These are phyloP conservation scores for Nomia melanderi DNA, from an alignment of 1,140 invertebrate genomes.

Conservation along the genomic window DNA sequence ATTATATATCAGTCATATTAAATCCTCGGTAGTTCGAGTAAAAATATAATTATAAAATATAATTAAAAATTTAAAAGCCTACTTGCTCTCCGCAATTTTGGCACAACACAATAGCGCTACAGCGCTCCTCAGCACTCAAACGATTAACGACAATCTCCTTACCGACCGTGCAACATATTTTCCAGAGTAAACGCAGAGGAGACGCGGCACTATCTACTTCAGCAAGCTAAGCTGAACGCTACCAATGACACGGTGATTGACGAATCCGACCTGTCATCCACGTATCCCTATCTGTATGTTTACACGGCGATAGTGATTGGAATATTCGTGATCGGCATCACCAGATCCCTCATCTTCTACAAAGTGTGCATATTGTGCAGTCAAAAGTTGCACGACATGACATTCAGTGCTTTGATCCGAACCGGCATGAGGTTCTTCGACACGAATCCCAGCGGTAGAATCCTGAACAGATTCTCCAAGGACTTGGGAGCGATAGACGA, in stretches of 20 bases:
- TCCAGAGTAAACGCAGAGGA: conserved; percentile 67
- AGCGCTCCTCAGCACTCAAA: too few relatives aligned
- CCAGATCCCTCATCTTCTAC: conserved; percentile 84
- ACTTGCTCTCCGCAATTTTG: too few relatives aligned
- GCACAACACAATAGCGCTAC: too few relatives aligned
- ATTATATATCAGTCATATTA: too few relatives aligned
- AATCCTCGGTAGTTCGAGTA: too few relatives aligned
- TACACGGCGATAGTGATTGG: conserved; percentile 79
- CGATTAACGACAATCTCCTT: too few relatives aligned
- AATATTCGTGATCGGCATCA: conserved; percentile 79
- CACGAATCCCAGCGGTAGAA: conserved; percentile 87
- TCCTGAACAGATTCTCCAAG: conserved; percentile 89
- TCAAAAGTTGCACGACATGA: conserved; percentile 85
- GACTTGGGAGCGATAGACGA: conserved; percentile 93
- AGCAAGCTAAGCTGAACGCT: not conserved
- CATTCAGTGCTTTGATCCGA: conserved; percentile 84
- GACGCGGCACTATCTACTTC: conserved; percentile 33
- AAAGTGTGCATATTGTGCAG: conserved; percentile 85
- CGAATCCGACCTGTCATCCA: conserved; percentile 35
- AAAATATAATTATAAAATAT: too few relatives aligned
- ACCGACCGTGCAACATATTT: not conserved
- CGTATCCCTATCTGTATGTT: conserved; percentile 79
- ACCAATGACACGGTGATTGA: conserved; percentile 29
- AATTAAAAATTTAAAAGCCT: too few relatives aligned
- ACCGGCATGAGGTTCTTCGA: conserved; percentile 89